Base-by-base conservation (phyloP, 35 echinoderm and acorn worm genomes). In the Lytechinus variegatus region DNA sequence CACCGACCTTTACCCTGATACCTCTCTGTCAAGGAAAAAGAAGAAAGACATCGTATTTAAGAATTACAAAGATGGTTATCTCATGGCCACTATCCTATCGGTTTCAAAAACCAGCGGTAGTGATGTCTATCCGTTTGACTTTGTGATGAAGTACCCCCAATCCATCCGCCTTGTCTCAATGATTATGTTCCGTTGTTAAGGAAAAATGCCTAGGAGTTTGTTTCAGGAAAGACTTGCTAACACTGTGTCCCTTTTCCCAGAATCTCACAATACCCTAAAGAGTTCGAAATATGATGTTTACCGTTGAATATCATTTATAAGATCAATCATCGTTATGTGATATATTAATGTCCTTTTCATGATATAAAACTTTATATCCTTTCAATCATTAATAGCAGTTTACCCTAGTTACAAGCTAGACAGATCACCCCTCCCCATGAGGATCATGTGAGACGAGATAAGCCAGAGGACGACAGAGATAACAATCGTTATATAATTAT, bases 1-100 rank as follows among this genome's bases (percentile, higher is more conserved):
- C 92, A 28, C 53, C 92, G 27, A 93, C 27, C 92, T 93, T 93
- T 57, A 93, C 52, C 9, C 92, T 54, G 55, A 93, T 93, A 5
- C 92, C 92, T 93, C 92, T 93, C 92, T 93, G 54, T 54, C 14
- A 79, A 79, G 66, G 19, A 52, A 21, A 54, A 90, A 90, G 16
- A 28, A 52, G 28, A 87, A 87, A 87, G 86, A 8, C 8, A 90
- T 3, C 52, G 88, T 90, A 90, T 3, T 52, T 14, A 16, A 54
- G 29, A 11, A 52, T 44, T 44, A 44, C 33, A 90, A 21, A 90
- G 28, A 54, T 2, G 13, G 66, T 79, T 24, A 79, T 79, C 66
- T 7, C 66, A 79, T 79, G 66, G 66, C 66, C 66, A 79, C n/a
- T 79, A 79, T 79, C 66, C n/a, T 79, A 79, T 79, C 19, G 6